Evolutionary conservation across 2,888 invertebrate genomes (phyloP), one percentile per base, ranked within the genome.

Genomic region (Brachypalpus laphriformis): DNA sequence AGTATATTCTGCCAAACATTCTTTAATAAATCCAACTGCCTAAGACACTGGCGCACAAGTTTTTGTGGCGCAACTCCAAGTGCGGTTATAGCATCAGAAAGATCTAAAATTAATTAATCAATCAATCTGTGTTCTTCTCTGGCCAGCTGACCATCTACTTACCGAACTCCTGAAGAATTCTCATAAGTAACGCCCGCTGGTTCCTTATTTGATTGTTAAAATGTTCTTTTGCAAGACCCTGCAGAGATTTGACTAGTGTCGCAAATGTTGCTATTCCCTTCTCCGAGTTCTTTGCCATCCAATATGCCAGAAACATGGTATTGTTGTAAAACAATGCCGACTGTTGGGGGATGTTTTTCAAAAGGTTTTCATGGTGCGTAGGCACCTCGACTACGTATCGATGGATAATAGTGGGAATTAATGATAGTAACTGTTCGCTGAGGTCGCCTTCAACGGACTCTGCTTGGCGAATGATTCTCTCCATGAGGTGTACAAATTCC

Each of bases 1-100:
- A 98, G 94, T 6, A 98, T 96, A 88, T 96, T 95, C 80, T 95
- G 94, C 98, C 98, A 98, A 7, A 98, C 97, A 81, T 96, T 96
- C 92, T 96, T 96, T 11, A 98, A 92, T 70, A 97, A 93, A 88
- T 96, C 96, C 87, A 98, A 93, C 90, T 98, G 98, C 54, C 97
- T 93, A 61, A 98, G 92, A 89, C 97, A 97, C 91, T 98, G 97
- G 6, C 96, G 93, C 34, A 98, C 91, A n/a, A 95, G 94, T 88
- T 95, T 94, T 89, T 96, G 95, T 0, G 90, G 90, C 1, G 82
- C 87, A 2, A 89, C 87, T n/a, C 90, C 90, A 65, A 92, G 91
- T 3, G 88, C 87, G 2, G 90, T 89, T 37, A 91, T 89, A 6
- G 89, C 88, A 68, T 89, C 89, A 0, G 90, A 88, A 11, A 92